Evolutionary conservation across 1,140 invertebrate genomes (phyloP).

Genomic region (Magallana angulata): DNA sequence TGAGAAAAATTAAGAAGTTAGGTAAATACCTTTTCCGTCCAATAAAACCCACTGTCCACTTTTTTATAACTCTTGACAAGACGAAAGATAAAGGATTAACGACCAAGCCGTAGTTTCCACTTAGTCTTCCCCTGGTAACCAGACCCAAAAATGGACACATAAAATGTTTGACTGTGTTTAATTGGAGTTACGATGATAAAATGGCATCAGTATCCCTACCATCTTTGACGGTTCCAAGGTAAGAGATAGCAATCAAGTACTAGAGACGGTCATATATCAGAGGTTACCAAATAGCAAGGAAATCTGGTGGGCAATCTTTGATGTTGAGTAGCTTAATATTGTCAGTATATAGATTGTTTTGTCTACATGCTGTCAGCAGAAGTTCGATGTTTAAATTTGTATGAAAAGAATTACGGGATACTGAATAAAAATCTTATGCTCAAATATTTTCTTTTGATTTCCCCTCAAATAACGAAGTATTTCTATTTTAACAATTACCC

Average conservation of each 20-base stretch:
- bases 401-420: no score
- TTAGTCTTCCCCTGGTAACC: neutral
- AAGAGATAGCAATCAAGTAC: neutral
- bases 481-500: no score
- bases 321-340: no score
- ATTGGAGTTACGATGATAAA: constrained; percentile 15
- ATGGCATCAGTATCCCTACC: constrained; percentile 8
- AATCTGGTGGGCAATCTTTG: no score
- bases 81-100: neutral
- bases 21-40: neutral
- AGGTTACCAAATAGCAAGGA: no score
- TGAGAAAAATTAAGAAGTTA: constrained; percentile 18
- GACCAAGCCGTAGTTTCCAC: neutral
- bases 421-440: no score
- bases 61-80: neutral
- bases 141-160: neutral
- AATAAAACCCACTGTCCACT: constrained; percentile 17
- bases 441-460: no score
- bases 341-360: no score
- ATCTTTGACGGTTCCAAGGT: constrained; percentile 2
- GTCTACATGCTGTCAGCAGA: no score
- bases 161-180: neutral
- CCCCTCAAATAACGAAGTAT: no score
- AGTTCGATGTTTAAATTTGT: no score
- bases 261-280: no score